Conservation (phyloP, 2,888 invertebrate genomes). For the Eumerus sabulonum region DNA sequence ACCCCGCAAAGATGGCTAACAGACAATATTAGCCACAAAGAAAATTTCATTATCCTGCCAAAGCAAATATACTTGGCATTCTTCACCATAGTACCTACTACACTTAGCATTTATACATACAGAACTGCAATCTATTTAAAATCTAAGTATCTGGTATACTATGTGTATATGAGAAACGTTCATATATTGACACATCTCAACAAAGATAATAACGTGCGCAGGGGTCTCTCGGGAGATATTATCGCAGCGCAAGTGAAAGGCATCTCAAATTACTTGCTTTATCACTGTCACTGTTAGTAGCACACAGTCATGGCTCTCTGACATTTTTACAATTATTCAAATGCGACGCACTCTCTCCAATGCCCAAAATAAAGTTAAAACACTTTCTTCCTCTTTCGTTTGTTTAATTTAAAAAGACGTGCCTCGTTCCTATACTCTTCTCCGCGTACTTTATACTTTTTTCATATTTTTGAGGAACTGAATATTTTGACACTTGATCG, state of each 20-base stretch:
- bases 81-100: neutral
- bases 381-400: slow-evolving; percentile 45
- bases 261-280: slow-evolving; percentile 69
- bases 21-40: slow-evolving; percentile 62
- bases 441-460: slow-evolving; percentile 4
- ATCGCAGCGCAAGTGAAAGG: slow-evolving; percentile 64
- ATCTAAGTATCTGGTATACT: no score
- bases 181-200: slow-evolving; percentile 64
- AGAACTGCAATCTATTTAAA: slow-evolving; percentile 53
- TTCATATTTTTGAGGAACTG: slow-evolving; percentile 20
- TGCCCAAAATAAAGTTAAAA: slow-evolving; percentile 65
- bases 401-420: slow-evolving; percentile 48
- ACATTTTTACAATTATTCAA: slow-evolving; percentile 65
- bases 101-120: no score
- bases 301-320: slow-evolving; percentile 43
- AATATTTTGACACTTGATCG: slow-evolving; percentile 68
- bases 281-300: slow-evolving; percentile 67
- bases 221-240: slow-evolving; percentile 63
- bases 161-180: slow-evolving; percentile 41
- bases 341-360: slow-evolving; percentile 58
- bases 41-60: slow-evolving; percentile 66
- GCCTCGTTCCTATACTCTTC: neutral
- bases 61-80: slow-evolving; percentile 42
- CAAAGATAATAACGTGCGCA: slow-evolving; percentile 43
- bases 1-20: slow-evolving; percentile 46